Percentiles rank a stretch among this genome's conserved stretches.
Evolutionary conservation across 1,140 invertebrate species (phyloP).

Genomic region (Drosophila bocki): DNA sequence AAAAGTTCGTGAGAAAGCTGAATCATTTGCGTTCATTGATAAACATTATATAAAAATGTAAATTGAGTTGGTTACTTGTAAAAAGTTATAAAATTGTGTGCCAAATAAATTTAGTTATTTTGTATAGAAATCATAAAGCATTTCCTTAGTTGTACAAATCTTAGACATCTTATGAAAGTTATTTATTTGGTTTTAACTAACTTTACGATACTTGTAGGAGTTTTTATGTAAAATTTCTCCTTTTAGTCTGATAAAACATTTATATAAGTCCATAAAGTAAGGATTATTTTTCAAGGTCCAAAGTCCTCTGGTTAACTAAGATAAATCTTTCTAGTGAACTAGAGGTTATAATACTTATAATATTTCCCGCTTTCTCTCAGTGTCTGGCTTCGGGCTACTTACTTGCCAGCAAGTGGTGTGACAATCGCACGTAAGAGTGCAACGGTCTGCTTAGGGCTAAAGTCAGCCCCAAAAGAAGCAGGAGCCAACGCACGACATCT

Average conservation of each 20-base stretch:
- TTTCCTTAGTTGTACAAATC: too few species aligned
- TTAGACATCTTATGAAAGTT: too few species aligned
- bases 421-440: slow-evolving; percentile 82
- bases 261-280: too few species aligned
- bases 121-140: too few species aligned
- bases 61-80: not conserved
- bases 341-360: not conserved
- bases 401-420: slow-evolving; percentile 71
- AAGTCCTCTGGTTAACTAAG: too few species aligned
- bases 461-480: slow-evolving; percentile 38
- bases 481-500: slow-evolving; percentile 27
- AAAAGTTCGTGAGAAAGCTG: not conserved
- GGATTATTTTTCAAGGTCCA: not conserved
- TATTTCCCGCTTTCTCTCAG: not conserved
- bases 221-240: too few species aligned
- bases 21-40: too few species aligned
- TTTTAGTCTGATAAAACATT: too few species aligned
- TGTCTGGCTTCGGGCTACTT: slow-evolving; percentile 11
- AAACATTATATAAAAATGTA: not conserved
- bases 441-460: slow-evolving; percentile 68
- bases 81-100: not conserved
- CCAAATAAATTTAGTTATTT: too few species aligned
- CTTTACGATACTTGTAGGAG: too few species aligned
- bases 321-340: not conserved
- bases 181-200: too few species aligned